Percentiles rank a stretch among this genome's conserved stretches.
Evolutionary conservation across 2,113 vertebrate genomes (phyloP).

Genomic region (Megaceryle maxima): DNA sequence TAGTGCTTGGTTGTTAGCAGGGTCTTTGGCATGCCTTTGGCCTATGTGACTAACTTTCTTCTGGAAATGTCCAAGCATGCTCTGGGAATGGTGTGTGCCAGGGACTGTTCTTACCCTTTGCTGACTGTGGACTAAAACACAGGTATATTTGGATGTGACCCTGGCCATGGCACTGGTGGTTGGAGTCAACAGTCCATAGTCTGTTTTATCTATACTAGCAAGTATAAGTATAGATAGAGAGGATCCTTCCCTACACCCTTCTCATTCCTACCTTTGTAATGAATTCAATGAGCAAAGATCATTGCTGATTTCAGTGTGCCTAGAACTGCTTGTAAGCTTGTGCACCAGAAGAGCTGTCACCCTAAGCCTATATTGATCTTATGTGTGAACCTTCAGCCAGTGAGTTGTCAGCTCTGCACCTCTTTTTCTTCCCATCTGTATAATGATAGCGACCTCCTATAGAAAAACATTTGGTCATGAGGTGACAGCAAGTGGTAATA

Average conservation of each 20-base stretch:
- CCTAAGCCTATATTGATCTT: neutral
- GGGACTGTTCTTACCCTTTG: neutral
- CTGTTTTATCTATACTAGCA: neutral
- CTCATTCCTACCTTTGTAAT: neutral
- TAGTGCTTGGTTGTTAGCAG: neutral
- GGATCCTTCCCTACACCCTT: neutral
- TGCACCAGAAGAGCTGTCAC: neutral
- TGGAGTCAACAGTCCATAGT: accelerated
- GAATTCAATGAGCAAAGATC: neutral
- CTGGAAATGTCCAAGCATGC: neutral
- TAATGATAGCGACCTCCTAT: neutral
- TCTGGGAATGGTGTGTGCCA: neutral
- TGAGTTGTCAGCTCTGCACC: neutral
- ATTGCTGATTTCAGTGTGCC: neutral
- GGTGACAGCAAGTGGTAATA: neutral
- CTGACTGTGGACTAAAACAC: neutral
- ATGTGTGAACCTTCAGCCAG: neutral
- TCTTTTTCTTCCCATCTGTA: neutral
- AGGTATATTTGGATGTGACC: neutral
- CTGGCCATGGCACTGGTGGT: neutral
- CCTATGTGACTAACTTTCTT: neutral
- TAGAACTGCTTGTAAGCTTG: neutral
- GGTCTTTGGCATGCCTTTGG: neutral
- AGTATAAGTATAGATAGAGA: neutral
- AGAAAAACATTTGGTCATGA: neutral